These are phyloP conservation scores for Pteromalus puparum DNA, from an alignment of 1,140 invertebrate species.

Conservation along the genomic window DNA sequence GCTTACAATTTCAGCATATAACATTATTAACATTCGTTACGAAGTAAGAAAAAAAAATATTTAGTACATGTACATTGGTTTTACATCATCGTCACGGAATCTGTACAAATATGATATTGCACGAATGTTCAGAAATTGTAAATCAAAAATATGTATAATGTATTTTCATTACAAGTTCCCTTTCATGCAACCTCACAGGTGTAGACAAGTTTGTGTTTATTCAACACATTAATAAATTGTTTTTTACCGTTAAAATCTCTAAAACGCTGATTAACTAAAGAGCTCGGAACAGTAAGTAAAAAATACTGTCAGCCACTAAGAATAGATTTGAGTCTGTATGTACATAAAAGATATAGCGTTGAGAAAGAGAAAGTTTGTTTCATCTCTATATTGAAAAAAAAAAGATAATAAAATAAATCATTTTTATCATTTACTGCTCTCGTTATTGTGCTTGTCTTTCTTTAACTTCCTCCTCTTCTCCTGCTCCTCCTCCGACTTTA, in stretches of 20 bases:
- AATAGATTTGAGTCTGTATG: conserved; percentile 14
- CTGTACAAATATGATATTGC: conserved; percentile 22
- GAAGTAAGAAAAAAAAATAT: background rate
- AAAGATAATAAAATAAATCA: background rate
- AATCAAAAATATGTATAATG: conserved; percentile 5
- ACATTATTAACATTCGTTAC: background rate
- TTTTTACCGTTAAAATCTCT: background rate
- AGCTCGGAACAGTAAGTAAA: background rate
- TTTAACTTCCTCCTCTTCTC: background rate
- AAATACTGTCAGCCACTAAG: conserved; percentile 6
- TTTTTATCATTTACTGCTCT: conserved; percentile 31
- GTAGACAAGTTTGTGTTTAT: background rate
- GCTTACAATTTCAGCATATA: too few relatives aligned
- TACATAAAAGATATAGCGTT: conserved; percentile 20
- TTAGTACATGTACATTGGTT: background rate
- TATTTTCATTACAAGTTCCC: background rate
- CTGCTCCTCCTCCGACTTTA: background rate
- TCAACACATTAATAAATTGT: background rate
- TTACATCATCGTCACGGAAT: background rate
- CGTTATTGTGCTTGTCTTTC: background rate
- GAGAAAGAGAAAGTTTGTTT: conserved; percentile 15
- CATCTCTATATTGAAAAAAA: conserved; percentile 9
- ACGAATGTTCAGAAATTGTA: background rate
- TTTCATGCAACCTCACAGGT: conserved; percentile 7
- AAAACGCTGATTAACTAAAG: background rate